These are phyloP conservation scores for Diaperis boleti DNA, from an alignment of 2,888 invertebrate species.

Conservation along the genomic window DNA sequence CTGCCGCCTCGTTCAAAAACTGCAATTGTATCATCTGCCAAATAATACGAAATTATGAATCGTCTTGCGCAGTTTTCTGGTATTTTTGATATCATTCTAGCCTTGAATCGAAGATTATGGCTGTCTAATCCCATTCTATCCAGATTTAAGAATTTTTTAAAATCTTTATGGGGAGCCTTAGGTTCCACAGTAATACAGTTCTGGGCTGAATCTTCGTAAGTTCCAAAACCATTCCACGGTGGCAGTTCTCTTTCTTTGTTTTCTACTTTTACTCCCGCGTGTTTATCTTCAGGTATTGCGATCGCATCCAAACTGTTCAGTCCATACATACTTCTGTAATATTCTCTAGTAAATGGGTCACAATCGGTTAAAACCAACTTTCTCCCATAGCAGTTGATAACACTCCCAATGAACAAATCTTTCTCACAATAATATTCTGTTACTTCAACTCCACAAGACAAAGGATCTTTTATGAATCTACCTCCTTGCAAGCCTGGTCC, in stretches of 20 bases:
- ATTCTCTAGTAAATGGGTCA: constrained; percentile 87
- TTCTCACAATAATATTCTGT: constrained; percentile 73
- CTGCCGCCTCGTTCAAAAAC: constrained; percentile 80
- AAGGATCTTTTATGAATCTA: constrained; percentile 71
- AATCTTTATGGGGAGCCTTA: constrained; percentile 81
- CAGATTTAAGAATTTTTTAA: constrained; percentile 83
- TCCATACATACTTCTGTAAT: constrained; percentile 72
- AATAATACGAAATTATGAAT: constrained; percentile 85
- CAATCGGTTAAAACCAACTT: constrained; percentile 85
- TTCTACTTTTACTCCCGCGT: constrained; percentile 56
- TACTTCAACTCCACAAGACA: constrained; percentile 68
- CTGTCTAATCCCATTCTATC: constrained; percentile 81
- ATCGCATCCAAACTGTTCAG: constrained; percentile 76
- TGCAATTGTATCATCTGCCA: constrained; percentile 87
- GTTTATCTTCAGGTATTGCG: constrained; percentile 64
- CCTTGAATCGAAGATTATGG: constrained; percentile 83
- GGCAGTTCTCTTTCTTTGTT: constrained; percentile 72
- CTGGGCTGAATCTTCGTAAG: constrained; percentile 89
- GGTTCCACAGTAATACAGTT: constrained; percentile 87
- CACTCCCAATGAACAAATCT: constrained; percentile 86
- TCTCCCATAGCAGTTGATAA: constrained; percentile 85
- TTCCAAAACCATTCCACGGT: constrained; percentile 93
- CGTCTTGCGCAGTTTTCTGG: constrained; percentile 74
- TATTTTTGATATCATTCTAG: constrained; percentile 80
- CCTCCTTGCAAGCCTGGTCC: constrained; percentile 69